Evolutionary conservation across 2,797 vertebrate species (phyloP), one percentile per base, ranked within the genome.

Genomic region (Peromyscus attwateri): DNA sequence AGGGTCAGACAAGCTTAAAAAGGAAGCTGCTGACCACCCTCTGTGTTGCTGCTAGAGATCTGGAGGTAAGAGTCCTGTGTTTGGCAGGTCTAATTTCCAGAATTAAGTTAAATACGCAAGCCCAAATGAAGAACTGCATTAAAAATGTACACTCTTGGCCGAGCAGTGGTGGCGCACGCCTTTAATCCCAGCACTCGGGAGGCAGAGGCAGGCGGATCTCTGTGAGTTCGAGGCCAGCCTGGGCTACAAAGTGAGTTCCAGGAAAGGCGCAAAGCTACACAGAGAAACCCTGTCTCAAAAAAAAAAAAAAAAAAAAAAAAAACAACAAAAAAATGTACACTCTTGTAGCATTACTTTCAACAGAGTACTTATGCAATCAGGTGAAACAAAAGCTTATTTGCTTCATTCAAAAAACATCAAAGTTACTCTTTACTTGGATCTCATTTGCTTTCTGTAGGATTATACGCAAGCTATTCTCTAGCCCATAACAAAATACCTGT

Each of bases 341-440:
- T 94, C 94, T 75, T 91, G 82, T 43, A 95, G 92, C 93, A 77
- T 84, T 87, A 27, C 40, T 79, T 93, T 96, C 85, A 66, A 37
- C 68, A 27, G 95, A 75, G 85, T 94, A 94, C 66, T 95, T 85
- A 89, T 81, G 70, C 25, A 40, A 92, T 37, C 43, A 55, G 34
- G 57, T 77, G 55, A 96, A 92, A 97, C 88, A 92, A 91, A 97
- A 96, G 96, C 93, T 96, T 49, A 95, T 87, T 94, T 96, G 89
- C 71, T 95, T 95, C 93, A 96, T 96, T 98, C 96, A 97, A 92
- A 98, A 49, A 98, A 96, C 84, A 97, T 98, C 70, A 84, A 95
- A 94, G 92, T 93, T 93, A 95, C 21, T 8, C 95, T 96, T 96
- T 73, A 97, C 95, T 97, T 97, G 91, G 60, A 90, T 80, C 97